Evolutionary conservation across 1,140 invertebrate species (phyloP).

Genomic region (Anagrus nilaparvatae): DNA sequence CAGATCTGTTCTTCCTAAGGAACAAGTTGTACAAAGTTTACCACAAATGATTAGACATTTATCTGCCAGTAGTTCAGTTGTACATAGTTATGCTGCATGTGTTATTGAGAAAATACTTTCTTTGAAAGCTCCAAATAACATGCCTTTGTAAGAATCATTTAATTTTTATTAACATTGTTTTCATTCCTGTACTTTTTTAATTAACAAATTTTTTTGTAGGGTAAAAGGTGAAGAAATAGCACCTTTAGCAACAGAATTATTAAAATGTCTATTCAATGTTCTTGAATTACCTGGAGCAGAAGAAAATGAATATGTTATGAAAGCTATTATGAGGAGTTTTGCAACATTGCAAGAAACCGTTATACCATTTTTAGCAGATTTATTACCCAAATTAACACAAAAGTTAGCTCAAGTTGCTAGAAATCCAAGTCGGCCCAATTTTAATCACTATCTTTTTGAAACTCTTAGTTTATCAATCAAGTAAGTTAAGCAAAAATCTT

Average conservation of each 20-base stretch:
- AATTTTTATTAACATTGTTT: constrained; percentile 9
- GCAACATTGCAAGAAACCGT: constrained; percentile 68
- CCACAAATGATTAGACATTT: constrained; percentile 69
- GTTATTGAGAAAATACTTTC: constrained; percentile 82
- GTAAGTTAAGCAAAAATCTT: constrained; percentile 35
- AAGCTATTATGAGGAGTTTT: constrained; percentile 86
- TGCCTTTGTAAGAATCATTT: constrained; percentile 42
- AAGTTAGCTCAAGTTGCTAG: constrained; percentile 78
- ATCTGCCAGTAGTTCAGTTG: constrained; percentile 66
- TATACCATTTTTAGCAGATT: constrained; percentile 66
- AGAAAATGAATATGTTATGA: constrained; percentile 97
- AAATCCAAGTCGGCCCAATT: constrained; percentile 93
- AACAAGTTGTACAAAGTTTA: constrained; percentile 62
- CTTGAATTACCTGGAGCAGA: constrained; percentile 62
- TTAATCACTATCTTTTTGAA: constrained; percentile 97
- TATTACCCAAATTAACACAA: constrained; percentile 74
- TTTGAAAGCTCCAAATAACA: constrained; percentile 49
- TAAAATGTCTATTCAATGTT: constrained; percentile 65
- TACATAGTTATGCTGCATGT: constrained; percentile 90
- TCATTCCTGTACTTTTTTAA: constrained; percentile 8
- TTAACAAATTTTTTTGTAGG: constrained; percentile 35
- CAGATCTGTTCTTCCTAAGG: constrained; percentile 73
- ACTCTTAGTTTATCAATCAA: constrained; percentile 79
- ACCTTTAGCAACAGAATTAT: constrained; percentile 53
- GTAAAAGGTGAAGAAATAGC: constrained; percentile 48